Conservation (phyloP, 2,113 vertebrate species). For the Pagrus major region DNA sequence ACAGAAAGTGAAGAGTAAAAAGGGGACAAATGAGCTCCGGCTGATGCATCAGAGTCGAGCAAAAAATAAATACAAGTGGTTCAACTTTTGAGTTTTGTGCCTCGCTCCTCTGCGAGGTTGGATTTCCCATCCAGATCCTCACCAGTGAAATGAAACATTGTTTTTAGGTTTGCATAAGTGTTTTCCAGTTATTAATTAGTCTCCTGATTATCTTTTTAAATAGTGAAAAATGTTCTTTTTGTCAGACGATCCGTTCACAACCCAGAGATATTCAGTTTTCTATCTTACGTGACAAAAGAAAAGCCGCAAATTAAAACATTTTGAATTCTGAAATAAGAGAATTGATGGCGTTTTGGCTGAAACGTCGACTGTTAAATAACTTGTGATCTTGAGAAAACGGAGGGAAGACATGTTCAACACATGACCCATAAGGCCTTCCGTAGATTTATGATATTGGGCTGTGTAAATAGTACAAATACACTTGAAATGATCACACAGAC, state of each 20-base stretch:
- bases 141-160: not conserved
- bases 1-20: conserved; percentile 27
- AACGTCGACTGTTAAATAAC: no score
- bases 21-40: conserved; percentile 20
- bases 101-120: not conserved
- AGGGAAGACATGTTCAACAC: no score
- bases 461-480: no score
- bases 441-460: no score
- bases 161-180: not conserved
- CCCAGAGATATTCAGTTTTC: not conserved
- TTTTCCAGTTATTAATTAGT: not conserved
- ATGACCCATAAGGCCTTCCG: no score
- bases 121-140: no score
- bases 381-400: no score
- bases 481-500: not conserved
- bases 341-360: not conserved
- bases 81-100: not conserved
- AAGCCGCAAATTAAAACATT: not conserved
- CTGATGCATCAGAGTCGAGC: conserved; percentile 2
- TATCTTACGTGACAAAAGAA: not conserved
- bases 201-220: not conserved
- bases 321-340: not conserved
- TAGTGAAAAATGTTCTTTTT: not conserved
- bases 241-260: no score
- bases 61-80: not conserved